Evolutionary conservation across 2,113 vertebrate species (phyloP), one percentile per base, ranked within the genome.

Genomic region (Psammodynastes pulverulentus): DNA sequence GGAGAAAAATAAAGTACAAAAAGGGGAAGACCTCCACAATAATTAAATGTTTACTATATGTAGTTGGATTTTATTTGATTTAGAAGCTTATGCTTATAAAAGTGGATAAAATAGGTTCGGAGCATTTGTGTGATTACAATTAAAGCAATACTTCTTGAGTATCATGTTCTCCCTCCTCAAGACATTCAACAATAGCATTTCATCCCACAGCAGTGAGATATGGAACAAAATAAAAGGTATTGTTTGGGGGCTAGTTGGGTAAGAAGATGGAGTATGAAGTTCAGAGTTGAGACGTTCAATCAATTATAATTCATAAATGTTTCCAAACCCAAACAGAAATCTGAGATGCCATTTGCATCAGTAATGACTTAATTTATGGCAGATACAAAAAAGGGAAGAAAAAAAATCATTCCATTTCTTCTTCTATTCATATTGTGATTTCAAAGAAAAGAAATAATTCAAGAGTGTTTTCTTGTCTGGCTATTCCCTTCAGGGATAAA

Each of bases 201-300:
- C 21, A 5, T 52, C 21, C 58, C 7, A n/a, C 46, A 3, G 7
- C 29, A 43, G 2, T 26, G 58, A 72, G 26, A 87, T 84, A 93
- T 19, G n/a, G 51, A 49, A 87, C 45, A 87, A 54, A 92, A 92
- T 90, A 52, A 89, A 56, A 90, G 88, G 5, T 48, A 90, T n/a
- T n/a, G n/a, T n/a, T 53, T 21, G 34, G 56, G 45, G 87, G 58
- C 49, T 24, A 24, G 26, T 49, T 12, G 7, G 34, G 26, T 87
- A 51, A 88, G 45, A 49, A 84, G 86, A 72, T 88, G 67, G 62
- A 87, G 91, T 58, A 88, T 92, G 91, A 90, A 93, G 91, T 90
- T 93, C 93, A 92, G 62, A 93, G 93, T 92, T 93, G 91, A 93
- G 88, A 87, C 88, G 91, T 93, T 93, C 93, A 90, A 45, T 92